Evolutionary conservation across 2,113 vertebrate species (phyloP).

Genomic region (Puma concolor): DNA sequence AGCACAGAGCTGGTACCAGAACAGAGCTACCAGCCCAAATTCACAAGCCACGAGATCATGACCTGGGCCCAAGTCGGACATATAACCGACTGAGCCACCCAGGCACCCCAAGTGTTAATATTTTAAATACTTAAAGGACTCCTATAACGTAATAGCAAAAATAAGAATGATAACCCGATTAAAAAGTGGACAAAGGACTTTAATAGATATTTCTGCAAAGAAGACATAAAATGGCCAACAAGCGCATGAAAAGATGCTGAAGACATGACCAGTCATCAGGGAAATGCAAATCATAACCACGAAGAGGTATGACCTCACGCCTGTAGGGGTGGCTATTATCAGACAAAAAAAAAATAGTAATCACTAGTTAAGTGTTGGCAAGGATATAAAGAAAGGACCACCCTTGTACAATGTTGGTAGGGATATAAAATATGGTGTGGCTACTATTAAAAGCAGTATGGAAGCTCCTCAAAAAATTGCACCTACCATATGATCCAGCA

Average conservation of each 20-base stretch:
- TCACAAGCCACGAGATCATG: too few species aligned
- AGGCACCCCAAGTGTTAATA: neutral
- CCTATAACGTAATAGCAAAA: neutral
- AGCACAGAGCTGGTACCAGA: too few species aligned
- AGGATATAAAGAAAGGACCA: neutral
- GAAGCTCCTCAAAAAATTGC: neutral
- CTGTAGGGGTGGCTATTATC: neutral
- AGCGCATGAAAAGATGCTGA: neutral
- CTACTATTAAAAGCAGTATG: neutral
- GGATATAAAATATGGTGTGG: neutral
- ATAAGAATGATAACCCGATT: neutral
- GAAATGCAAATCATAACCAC: neutral
- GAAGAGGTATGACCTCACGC: neutral
- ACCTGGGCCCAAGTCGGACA: too few species aligned
- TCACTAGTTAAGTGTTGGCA: neutral
- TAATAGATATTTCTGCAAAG: neutral
- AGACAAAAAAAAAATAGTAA: neutral
- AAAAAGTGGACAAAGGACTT: neutral
- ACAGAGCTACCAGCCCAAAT: too few species aligned
- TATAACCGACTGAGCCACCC: too few species aligned
- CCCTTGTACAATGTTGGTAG: neutral
- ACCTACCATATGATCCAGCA: neutral
- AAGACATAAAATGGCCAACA: neutral
- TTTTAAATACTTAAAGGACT: neutral
- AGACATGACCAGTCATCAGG: neutral